Evolutionary conservation across 2,797 vertebrate genomes (phyloP).

Genomic region (Lerista edwardsae): DNA sequence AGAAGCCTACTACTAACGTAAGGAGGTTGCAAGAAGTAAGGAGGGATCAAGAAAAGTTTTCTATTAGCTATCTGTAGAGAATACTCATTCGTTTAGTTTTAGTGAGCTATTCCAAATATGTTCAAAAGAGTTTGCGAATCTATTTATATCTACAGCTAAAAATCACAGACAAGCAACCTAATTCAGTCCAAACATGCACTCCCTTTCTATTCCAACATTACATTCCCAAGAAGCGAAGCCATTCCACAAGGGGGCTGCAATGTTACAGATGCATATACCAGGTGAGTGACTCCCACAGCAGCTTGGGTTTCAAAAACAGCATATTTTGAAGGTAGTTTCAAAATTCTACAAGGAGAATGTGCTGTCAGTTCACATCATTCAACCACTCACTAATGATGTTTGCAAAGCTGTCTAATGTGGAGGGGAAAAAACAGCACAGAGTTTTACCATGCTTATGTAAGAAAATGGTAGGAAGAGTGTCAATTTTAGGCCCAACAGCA

Average conservation of each 20-base stretch:
- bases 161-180: not conserved
- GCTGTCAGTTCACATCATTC: slow-evolving; percentile 6
- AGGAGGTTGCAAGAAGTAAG: too few relatives aligned
- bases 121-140: slow-evolving; percentile 9
- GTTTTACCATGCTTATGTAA: not conserved
- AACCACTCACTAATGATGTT: not conserved
- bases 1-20: too few relatives aligned
- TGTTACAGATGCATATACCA: not conserved
- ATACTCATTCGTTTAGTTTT: not conserved
- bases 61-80: not conserved
- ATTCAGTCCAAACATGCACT: not conserved
- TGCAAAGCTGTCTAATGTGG: slow-evolving; percentile 8
- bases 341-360: not conserved
- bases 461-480: not conserved
- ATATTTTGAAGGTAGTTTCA: not conserved
- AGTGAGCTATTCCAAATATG: fast-evolving
- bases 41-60: not conserved
- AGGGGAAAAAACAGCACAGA: not conserved
- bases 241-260: not conserved
- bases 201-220: not conserved
- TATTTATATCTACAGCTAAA: not conserved
- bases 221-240: not conserved
- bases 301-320: not conserved
- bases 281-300: not conserved
- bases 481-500: not conserved